Base-by-base conservation (phyloP, 2,797 vertebrate genomes). In the Antennarius maculatus region DNA sequence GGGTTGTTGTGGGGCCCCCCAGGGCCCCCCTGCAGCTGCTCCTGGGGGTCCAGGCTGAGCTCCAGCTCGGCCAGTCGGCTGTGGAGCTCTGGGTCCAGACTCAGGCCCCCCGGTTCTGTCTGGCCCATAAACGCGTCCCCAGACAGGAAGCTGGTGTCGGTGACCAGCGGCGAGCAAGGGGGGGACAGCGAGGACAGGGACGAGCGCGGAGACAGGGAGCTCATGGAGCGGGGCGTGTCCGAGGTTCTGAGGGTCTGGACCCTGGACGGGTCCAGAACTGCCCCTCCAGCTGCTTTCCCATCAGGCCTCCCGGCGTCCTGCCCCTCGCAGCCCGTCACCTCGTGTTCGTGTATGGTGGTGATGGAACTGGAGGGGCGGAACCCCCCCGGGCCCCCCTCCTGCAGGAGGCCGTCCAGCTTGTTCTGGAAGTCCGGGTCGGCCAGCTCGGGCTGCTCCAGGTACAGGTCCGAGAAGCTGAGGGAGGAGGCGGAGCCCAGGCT, bases 101-200 rank as follows among this genome's bases (percentile, higher is more conserved):
- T 94, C 67, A 94, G 71, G 1, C 80, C 73, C 0, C 71, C 45
- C 0, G 86, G 54, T 5, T 57, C 85, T 0, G 63, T 39, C 74
- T 56, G 94, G 66, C 86, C 94, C 34, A 91, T 65, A 49, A 96
- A 96, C 10, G 91, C 84, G 57, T 97, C 96, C 8, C 94, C 94
- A 2, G 91, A 70, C 77, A 97, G 85, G 67, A 97, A 96, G 15
- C 84, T 88, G 49, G 87, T 4, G 61, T 97, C 96, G 0, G 92
- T 85, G 49, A 96, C 93, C 55, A 98, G 92, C 0, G 97, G 97
- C 7, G 97, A 99, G 86, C 97, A 97, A 12, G 97, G 97, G 0
- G 97, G 97, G 1, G 97, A 99, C 0, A 97, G 94, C 3, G 97
- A 99, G 43, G 97, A 99, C 5, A 99, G 93, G 1, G 97, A 99